Percentiles rank a stretch among this genome's conserved stretches.
These are phyloP conservation scores for Synergus laeviventris DNA, from an alignment of 2,888 invertebrate species.

Conservation along the genomic window DNA sequence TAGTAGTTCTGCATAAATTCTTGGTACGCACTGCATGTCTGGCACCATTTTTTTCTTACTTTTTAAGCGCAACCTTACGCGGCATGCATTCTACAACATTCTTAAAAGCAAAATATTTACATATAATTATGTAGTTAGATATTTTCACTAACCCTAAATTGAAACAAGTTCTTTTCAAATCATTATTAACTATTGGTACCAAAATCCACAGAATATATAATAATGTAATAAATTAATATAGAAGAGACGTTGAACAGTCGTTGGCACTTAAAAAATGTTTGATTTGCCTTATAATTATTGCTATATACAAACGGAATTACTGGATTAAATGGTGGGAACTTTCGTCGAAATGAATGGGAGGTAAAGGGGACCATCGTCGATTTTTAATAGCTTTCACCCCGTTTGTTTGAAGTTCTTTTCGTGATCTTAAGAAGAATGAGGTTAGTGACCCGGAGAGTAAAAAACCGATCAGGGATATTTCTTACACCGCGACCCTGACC, in stretches of 20 bases:
- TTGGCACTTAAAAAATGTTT: background rate
- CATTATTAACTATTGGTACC: background rate
- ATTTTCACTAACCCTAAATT: background rate
- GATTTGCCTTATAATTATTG: background rate
- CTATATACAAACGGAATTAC: background rate
- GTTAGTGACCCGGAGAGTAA: constrained; percentile 67
- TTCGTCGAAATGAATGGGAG: constrained; percentile 13
- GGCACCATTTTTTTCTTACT: constrained; percentile 55
- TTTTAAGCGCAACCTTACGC: background rate
- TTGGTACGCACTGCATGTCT: constrained; percentile 57
- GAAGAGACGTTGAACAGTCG: background rate
- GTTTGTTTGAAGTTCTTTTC: constrained; percentile 57
- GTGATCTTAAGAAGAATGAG: constrained; percentile 63
- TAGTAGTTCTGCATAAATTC: background rate
- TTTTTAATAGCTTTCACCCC: constrained; percentile 65
- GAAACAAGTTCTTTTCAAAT: background rate
- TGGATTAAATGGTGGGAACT: background rate
- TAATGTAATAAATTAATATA: too few species aligned
- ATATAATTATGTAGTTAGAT: background rate
- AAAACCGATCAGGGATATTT: constrained; percentile 53
- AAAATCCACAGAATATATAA: background rate
- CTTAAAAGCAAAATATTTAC: background rate
- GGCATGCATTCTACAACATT: background rate
- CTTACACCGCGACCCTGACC: constrained; percentile 67
- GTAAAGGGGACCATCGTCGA: constrained; percentile 47